phyloP scores from a whole-genome alignment of 2,888 invertebrate species.

The Diplazon laetatorius region DNA sequence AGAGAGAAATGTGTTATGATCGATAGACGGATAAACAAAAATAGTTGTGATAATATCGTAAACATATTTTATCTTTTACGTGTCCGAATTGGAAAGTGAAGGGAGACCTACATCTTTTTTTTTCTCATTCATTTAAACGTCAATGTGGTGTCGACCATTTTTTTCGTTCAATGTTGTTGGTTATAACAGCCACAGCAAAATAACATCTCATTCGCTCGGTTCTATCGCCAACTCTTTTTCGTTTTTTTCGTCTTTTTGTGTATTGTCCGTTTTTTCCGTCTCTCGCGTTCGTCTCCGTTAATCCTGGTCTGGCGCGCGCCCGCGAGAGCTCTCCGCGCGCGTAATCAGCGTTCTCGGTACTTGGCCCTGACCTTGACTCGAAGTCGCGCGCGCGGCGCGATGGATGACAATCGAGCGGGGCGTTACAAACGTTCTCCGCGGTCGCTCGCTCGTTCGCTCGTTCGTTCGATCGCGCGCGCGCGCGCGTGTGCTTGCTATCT shows the following conservation, averaged over 20 bases:
- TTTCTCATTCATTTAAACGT: too few species aligned
- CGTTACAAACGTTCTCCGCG: conserved; percentile 1
- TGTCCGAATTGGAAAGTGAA: too few species aligned
- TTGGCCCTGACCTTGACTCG: conserved; percentile 71
- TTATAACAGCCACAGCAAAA: conserved; percentile 33
- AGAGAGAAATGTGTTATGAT: too few species aligned
- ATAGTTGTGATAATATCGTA: too few species aligned
- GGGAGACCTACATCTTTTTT: too few species aligned
- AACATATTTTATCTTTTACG: too few species aligned
- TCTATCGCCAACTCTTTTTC: conserved; percentile 21
- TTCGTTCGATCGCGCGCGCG: conserved; percentile 4
- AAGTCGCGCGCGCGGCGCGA: conserved; percentile 57
- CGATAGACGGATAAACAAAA: too few species aligned
- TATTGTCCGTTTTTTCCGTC: conserved; percentile 18
- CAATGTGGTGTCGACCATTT: too few species aligned
- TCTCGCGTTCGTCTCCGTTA: conserved; percentile 9
- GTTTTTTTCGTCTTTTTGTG: conserved; percentile 12
- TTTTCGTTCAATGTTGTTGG: too few species aligned
- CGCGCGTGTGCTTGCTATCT: too few species aligned
- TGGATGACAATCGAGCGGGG: conserved; percentile 43
- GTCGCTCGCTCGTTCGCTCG: conserved; percentile 12
- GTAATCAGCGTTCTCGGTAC: conserved; percentile 68
- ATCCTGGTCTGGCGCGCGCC: conserved; percentile 5
- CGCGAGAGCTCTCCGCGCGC: conserved; percentile 35
- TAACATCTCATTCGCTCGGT: conserved; percentile 10